These are phyloP conservation scores for Bombus breviceps DNA, from an alignment of 1,140 invertebrate genomes.

Conservation along the genomic window DNA sequence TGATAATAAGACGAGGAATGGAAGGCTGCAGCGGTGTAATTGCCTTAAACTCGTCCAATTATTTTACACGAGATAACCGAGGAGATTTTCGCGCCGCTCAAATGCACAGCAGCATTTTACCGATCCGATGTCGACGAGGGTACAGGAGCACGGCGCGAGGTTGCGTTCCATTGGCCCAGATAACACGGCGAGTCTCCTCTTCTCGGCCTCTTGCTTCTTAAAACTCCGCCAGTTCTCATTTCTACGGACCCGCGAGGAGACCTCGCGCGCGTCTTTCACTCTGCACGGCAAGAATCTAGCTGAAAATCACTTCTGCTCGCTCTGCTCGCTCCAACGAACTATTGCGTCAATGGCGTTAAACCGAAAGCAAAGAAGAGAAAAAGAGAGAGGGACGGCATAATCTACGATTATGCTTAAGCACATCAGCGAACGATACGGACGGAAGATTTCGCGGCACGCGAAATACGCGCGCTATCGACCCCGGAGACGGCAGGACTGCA, in stretches of 20 bases:
- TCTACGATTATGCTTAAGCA: no score
- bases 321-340: background rate
- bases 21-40: background rate
- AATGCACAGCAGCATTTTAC: constrained; percentile 14
- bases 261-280: background rate
- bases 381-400: no score
- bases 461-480: background rate
- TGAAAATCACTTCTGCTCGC: background rate
- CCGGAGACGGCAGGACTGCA: background rate
- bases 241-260: background rate
- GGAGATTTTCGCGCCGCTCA: constrained; percentile 14
- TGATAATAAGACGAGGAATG: background rate
- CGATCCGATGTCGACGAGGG: constrained; percentile 1
- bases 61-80: constrained; percentile 8
- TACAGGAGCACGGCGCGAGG: constrained; percentile 28
- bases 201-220: constrained; percentile 20
- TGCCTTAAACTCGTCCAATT: constrained; percentile 35
- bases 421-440: background rate
- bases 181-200: constrained; percentile 48
- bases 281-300: no score
- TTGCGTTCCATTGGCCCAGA: constrained; percentile 71
- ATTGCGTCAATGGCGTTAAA: no score
- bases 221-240: background rate
- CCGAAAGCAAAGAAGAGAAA: background rate
- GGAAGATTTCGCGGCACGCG: background rate